phyloP scores from a whole-genome alignment of 2,113 vertebrate genomes.

The Elaphurus davidianus region DNA sequence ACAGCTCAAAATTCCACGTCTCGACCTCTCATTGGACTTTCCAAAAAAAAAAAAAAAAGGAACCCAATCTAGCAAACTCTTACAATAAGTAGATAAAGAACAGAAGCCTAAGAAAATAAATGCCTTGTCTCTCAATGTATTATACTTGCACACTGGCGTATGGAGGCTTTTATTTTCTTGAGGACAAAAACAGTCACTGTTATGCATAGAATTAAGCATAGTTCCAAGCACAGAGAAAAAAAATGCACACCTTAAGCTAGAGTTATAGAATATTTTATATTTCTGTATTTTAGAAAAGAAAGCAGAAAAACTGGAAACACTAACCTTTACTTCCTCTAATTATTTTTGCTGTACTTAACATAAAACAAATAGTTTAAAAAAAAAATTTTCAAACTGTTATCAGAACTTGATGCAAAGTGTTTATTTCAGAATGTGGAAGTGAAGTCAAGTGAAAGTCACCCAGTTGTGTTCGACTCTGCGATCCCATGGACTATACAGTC shows the following conservation, averaged over 20 bases:
- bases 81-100: background rate
- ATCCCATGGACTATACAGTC: background rate
- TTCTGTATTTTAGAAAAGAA: background rate
- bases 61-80: background rate
- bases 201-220: background rate
- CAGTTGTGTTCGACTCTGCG: fast-evolving
- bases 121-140: background rate
- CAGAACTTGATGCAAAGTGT: background rate
- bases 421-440: background rate
- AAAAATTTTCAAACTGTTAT: background rate
- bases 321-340: background rate
- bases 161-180: background rate
- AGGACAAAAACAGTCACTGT: background rate
- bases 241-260: background rate
- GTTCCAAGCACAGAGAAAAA: background rate
- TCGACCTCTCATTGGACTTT: background rate
- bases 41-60: background rate
- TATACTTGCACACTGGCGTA: background rate
- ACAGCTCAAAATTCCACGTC: background rate
- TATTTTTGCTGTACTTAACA: background rate
- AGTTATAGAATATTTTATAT: background rate
- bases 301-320: background rate
- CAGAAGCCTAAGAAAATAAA: background rate
- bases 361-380: background rate
- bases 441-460: background rate